Evolutionary conservation across 1,140 invertebrate genomes (phyloP).

Genomic region (Drosophila arawakana): DNA sequence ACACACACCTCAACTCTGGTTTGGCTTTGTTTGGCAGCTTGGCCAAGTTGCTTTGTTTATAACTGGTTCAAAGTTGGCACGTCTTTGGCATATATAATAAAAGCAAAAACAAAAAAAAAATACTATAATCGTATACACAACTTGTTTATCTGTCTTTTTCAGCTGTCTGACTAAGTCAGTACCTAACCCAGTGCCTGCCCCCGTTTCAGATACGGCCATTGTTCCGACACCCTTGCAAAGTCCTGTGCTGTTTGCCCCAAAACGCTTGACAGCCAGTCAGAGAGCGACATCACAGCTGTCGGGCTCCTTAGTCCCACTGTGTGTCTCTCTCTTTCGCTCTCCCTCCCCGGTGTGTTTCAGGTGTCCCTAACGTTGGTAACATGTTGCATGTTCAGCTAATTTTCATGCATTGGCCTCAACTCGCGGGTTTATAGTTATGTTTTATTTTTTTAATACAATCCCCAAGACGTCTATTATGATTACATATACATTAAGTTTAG

Average conservation of each 20-base stretch:
- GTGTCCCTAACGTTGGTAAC: constrained; percentile 11
- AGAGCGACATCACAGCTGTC: constrained; percentile 75
- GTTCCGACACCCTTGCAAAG: constrained; percentile 43
- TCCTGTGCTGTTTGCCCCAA: constrained; percentile 41
- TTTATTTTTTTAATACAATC: constrained; percentile 49
- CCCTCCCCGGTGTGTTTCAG: neutral
- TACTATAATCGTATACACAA: constrained; percentile 39
- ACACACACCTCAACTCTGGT: constrained; percentile 10
- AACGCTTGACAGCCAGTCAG: constrained; percentile 57
- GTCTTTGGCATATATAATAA: constrained; percentile 70
- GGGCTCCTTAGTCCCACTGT: constrained; percentile 55
- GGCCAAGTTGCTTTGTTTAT: constrained; percentile 67
- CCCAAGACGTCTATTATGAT: constrained; percentile 33
- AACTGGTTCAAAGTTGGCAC: constrained; percentile 80
- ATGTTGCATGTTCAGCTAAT: constrained; percentile 42
- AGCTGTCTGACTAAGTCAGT: constrained; percentile 48
- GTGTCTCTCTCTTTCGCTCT: constrained; percentile 40
- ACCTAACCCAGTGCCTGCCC: constrained; percentile 15
- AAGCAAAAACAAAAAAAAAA: constrained; percentile 39
- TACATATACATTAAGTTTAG: constrained; percentile 41
- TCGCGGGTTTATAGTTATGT: constrained; percentile 63
- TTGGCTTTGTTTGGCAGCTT: constrained; percentile 52
- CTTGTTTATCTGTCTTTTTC: constrained; percentile 75
- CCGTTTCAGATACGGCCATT: constrained; percentile 20
- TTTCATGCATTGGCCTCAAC: constrained; percentile 48